A percentile compares a stretch with the other conserved stretches of the same genome.
phyloP scores from a whole-genome alignment of 2,113 vertebrate species.

The Pituophis catenifer region DNA sequence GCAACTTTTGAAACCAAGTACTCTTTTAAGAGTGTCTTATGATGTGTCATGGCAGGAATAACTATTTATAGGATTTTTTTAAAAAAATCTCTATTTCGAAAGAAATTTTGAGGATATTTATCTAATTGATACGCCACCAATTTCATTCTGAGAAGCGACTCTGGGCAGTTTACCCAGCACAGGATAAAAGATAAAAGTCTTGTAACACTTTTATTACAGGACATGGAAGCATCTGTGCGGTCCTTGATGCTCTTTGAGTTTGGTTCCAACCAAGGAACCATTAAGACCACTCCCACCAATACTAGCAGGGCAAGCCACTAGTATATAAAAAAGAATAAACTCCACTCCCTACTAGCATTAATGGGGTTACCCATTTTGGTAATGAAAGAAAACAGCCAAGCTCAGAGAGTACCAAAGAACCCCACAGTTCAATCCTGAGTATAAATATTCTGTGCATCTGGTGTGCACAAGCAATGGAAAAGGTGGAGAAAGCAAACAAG shows the following conservation, averaged over 20 bases:
- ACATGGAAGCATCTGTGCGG: not conserved
- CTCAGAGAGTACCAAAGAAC: not conserved
- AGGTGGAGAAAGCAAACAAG: not conserved
- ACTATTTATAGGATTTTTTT: too few species aligned
- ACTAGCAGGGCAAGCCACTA: not conserved
- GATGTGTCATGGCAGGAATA: not conserved
- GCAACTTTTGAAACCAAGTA: not conserved
- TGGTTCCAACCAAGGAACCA: not conserved
- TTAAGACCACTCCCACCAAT: not conserved
- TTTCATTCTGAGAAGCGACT: not conserved
- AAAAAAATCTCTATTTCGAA: not conserved
- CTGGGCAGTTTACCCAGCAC: not conserved
- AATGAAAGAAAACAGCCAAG: not conserved
- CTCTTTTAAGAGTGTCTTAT: not conserved
- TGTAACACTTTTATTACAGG: not conserved
- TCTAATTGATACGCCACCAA: not conserved
- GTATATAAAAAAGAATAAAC: not conserved
- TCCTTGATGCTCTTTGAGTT: not conserved
- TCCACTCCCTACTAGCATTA: not conserved
- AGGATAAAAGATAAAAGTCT: not conserved
- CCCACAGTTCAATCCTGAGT: not conserved
- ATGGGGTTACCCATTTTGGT: not conserved
- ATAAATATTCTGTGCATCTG: not conserved
- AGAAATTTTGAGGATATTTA: not conserved
- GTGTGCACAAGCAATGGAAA: not conserved